Evolutionary conservation across 2,797 vertebrate genomes (phyloP).

Genomic region (Pseudopleuronectes americanus): DNA sequence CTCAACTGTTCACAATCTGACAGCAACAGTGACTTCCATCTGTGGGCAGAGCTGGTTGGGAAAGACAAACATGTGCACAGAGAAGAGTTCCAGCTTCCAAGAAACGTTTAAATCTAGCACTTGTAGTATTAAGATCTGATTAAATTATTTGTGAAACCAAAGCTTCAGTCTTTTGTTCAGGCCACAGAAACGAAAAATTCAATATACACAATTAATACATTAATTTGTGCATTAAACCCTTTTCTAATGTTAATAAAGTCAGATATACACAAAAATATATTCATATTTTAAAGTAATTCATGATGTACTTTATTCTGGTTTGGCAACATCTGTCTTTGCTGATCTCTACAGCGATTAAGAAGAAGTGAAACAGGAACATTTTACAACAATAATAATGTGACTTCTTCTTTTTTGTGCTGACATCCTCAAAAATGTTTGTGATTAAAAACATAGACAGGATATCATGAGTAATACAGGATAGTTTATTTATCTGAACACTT

Average conservation of each 20-base stretch:
- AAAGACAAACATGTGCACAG: conserved; percentile 38
- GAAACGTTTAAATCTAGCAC: neutral
- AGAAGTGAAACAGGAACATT: conserved; percentile 16
- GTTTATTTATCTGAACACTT: too few species aligned
- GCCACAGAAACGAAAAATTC: neutral
- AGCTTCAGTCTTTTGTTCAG: neutral
- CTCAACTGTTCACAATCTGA: conserved; percentile 31
- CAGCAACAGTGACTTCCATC: conserved; percentile 37
- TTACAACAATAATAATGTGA: conserved; percentile 12
- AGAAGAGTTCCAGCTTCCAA: neutral
- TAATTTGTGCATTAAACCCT: neutral
- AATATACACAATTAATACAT: neutral
- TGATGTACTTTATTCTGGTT: neutral
- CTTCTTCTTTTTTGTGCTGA: conserved; percentile 15
- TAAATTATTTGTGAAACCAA: neutral
- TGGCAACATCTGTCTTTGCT: neutral
- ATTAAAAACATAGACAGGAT: neutral
- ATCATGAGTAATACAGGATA: too few species aligned
- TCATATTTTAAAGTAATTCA: neutral
- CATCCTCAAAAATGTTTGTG: neutral
- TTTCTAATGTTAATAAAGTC: neutral
- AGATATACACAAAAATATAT: too few species aligned
- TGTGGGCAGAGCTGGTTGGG: conserved; percentile 27
- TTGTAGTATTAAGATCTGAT: neutral
- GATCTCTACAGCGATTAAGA: conserved; percentile 5